phyloP scores from a whole-genome alignment of 2,888 invertebrate genomes.

The Digitonthophagus gazella region DNA sequence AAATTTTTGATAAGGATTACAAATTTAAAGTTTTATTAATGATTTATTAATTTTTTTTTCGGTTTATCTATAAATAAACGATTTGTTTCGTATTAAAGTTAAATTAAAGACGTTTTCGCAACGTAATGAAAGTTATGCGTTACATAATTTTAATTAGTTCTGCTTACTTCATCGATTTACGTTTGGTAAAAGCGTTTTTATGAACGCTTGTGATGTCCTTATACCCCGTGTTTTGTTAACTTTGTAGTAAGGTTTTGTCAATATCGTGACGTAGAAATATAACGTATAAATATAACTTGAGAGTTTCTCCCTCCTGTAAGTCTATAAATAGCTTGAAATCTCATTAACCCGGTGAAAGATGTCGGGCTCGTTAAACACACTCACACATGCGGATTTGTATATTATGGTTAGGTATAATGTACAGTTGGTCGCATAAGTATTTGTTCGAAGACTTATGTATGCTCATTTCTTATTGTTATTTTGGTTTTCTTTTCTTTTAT shows the following conservation, averaged over 20 bases:
- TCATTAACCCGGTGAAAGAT: neutral
- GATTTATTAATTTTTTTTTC: too few species aligned
- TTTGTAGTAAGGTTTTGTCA: neutral
- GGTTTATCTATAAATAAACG: too few species aligned
- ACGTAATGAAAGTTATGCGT: neutral
- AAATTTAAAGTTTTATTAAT: too few species aligned
- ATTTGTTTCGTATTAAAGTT: too few species aligned
- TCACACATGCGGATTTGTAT: neutral
- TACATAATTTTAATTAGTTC: neutral
- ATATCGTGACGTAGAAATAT: neutral
- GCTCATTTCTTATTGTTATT: neutral
- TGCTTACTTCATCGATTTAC: neutral
- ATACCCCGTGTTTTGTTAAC: neutral
- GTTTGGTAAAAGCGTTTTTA: neutral
- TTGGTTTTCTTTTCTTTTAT: slow-evolving; percentile 34
- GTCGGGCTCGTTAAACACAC: neutral
- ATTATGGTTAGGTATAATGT: too few species aligned
- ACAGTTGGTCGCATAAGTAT: too few species aligned
- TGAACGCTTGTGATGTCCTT: too few species aligned
- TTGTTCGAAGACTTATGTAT: too few species aligned
- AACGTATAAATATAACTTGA: neutral
- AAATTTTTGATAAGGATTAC: too few species aligned
- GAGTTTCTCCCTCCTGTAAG: neutral
- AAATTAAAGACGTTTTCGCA: neutral
- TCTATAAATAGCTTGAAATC: neutral